phyloP scores from a whole-genome alignment of 2,797 vertebrate species.

The Falco berigora region DNA sequence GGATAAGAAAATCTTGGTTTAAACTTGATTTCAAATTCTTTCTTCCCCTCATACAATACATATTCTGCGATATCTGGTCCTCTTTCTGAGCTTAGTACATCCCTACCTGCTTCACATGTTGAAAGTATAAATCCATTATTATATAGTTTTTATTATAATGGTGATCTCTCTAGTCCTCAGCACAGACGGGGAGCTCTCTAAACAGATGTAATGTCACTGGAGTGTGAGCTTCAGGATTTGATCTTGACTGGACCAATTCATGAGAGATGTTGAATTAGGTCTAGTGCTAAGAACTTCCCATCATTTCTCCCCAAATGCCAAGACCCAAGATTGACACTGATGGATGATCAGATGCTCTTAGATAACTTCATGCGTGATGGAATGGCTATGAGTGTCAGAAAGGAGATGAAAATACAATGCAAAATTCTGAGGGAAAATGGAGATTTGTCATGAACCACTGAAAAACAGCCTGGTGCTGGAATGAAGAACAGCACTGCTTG shows the following conservation, averaged over 20 bases:
- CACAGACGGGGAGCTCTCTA: neutral
- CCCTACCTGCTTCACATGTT: neutral
- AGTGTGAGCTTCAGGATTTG: neutral
- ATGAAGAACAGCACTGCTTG: neutral
- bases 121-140: neutral
- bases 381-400: neutral
- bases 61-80: neutral
- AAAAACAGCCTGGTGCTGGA: neutral
- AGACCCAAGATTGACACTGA: neutral
- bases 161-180: neutral
- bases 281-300: neutral
- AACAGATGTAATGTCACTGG: neutral
- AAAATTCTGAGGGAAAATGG: neutral
- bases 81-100: neutral
- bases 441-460: neutral
- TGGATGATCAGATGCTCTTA: neutral
- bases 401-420: neutral
- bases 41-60: accelerated
- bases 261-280: neutral
- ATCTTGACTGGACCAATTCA: neutral
- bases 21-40: neutral
- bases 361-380: neutral
- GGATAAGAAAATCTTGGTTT: neutral
- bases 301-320: neutral
- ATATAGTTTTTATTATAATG: neutral